Base-by-base conservation (phyloP, 1,140 invertebrate species). In the Drosophila varians region DNA sequence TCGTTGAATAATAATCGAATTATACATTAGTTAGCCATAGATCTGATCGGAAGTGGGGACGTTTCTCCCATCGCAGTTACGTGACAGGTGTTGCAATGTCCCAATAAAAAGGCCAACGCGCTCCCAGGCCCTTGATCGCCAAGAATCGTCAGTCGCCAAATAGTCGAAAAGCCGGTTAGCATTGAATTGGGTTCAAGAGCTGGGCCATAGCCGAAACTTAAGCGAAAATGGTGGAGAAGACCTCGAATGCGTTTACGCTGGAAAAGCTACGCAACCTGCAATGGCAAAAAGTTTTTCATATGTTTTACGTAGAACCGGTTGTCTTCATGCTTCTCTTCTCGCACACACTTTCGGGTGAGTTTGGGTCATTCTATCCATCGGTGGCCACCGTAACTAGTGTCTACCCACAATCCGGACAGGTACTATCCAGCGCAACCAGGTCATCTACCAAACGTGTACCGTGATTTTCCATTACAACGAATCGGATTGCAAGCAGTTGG, bases 381-480 rank as follows among this genome's bases (percentile, higher is more conserved):
- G 11, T 6, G 14, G 2, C 12, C n/a, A 14, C 3, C 28, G 28
- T 31, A n/a, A 14, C 60, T 34, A 11, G 21, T 2, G 25, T 34
- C 76, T 76, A 90, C 90, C 36, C 2, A 34, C 19, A 21, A 7
- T 34, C 7, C 12, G 26, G 7, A 4, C 52, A 94, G 93, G 91
- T 49, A 92, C 91, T 23, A 90, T 94, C n/a, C 79, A 91, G 23
- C 90, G 91, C 18, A 93, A 94, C 82, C 88, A 94, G 38, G 79
- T 94, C 34, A 72, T 93, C 16, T 93, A 93, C 69, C 91, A 92
- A 65, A 92, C 92, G 3, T 94, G 93, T 74, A 92, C 89, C 45
- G 75, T 87, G 21, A 91, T 90, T 11, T 87, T 93, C 48, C 68
- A 74, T 12, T 92, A 92, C 71, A 93, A 93, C 65, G 76, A 91